Percentiles rank a stretch among this genome's conserved stretches.
These are phyloP conservation scores for Oxyruncus cristatus DNA, from an alignment of 2,113 vertebrate species.

Conservation along the genomic window DNA sequence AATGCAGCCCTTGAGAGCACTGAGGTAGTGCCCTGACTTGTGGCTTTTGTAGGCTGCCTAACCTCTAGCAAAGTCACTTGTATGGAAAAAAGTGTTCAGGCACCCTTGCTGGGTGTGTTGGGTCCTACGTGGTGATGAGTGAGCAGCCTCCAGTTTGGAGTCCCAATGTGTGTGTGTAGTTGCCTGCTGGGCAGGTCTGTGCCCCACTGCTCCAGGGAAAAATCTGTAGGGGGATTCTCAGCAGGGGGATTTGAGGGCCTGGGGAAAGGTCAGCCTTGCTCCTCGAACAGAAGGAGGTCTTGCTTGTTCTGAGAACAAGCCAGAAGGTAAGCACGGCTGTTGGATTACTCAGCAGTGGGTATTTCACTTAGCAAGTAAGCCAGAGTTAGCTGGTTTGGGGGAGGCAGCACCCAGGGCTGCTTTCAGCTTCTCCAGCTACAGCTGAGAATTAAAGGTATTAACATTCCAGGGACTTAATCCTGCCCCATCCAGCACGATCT, in stretches of 20 bases:
- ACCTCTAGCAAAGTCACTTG: background rate
- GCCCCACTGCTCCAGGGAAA: background rate
- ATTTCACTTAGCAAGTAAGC: background rate
- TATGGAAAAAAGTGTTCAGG: background rate
- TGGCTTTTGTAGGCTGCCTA: background rate
- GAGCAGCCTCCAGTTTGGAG: background rate
- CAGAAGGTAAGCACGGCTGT: rapidly evolving
- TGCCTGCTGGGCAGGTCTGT: background rate
- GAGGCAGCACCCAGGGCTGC: background rate
- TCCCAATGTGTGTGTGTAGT: rapidly evolving
- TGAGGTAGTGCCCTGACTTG: background rate
- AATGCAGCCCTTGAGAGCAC: background rate
- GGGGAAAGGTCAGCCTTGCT: background rate
- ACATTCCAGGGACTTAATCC: slow-evolving; percentile 30
- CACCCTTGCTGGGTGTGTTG: rapidly evolving
- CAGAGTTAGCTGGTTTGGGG: background rate
- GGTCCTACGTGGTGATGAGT: rapidly evolving
- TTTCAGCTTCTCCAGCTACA: background rate
- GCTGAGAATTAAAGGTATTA: slow-evolving; percentile 25
- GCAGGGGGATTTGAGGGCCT: background rate
- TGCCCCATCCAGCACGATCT: background rate
- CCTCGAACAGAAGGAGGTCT: rapidly evolving
- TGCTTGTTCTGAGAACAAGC: background rate
- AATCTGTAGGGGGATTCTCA: background rate
- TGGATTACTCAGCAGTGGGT: background rate